Base-by-base conservation (phyloP, 2,888 invertebrate species). In the Eledona agricola region DNA sequence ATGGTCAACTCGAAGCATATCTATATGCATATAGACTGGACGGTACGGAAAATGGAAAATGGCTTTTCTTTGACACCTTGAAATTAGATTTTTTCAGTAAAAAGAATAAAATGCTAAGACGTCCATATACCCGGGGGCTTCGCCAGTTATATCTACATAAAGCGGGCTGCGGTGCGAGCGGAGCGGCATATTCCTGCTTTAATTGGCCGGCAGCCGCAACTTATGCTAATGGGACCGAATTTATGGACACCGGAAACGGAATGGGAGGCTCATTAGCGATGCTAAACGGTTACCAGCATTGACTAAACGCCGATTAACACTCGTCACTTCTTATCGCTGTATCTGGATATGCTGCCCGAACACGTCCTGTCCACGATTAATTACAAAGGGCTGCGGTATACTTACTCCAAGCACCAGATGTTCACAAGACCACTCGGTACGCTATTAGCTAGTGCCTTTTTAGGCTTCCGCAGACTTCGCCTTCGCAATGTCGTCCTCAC, bases 61-160 rank as follows among this genome's bases (percentile, higher is more conserved):
- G 76, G 76, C 76, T 77, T 76, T 77, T 76, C 77, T 77, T 76
- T 76, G 77, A 77, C 76, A 76, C 76, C 76, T 76, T 72, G 73
- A 76, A 77, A 77, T 77, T 77, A 77, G 76, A 77, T 77, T 77
- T 76, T 76, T 76, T 74, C 71, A 65, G 60, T 63, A 73, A 72
- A 73, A 71, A 72, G 71, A 72, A 73, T 72, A 71, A 70, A 71
- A 71, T 67, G 72, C 63, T 70, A 69, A 71, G 71, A 71, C 70
- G 70, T 64, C 69, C 71, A 69, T 71, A 72, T 69, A 69, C 71
- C 70, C 71, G 42, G 51, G 71, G 68, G 72, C 67, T 66, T 69
- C 66, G 64, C 38, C 70, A 71, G 71, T 72, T 71, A 72, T 71
- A 72, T 72, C 72, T 71, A 68, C 70, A 71, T 73, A 72, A 73